Conservation (phyloP, 2,888 invertebrate species). For the Plebejus argus region DNA sequence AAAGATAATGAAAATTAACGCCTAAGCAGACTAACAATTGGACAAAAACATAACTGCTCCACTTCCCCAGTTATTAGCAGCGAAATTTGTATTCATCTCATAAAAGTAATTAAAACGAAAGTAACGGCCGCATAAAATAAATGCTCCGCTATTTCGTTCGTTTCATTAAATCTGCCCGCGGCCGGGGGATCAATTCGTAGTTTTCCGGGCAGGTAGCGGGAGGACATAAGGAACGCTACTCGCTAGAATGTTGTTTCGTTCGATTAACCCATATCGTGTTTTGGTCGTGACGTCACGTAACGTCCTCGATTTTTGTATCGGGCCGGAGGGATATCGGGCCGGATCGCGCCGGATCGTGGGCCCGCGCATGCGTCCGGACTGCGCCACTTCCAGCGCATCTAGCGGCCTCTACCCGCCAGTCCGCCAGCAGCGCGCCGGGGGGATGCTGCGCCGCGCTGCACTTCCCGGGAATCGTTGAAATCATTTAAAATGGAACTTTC, state of each 20-base stretch:
- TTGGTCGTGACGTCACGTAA: slow-evolving; percentile 76
- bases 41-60: slow-evolving; percentile 35
- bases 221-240: slow-evolving; percentile 43
- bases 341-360: slow-evolving; percentile 65
- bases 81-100: slow-evolving; percentile 55
- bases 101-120: slow-evolving; percentile 53
- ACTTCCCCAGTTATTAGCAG: slow-evolving; percentile 54
- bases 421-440: slow-evolving; percentile 58
- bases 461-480: slow-evolving; percentile 63
- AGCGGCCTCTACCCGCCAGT: slow-evolving; percentile 77
- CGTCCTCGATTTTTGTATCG: slow-evolving; percentile 79
- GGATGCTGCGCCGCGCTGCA: slow-evolving; percentile 68
- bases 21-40: not conserved
- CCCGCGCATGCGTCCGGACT: slow-evolving; percentile 75
- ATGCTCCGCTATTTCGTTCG: slow-evolving; percentile 20
- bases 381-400: slow-evolving; percentile 73
- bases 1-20: not conserved
- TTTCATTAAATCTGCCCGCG: not conserved
- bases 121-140: slow-evolving; percentile 38
- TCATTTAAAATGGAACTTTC: slow-evolving; percentile 65
- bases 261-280: slow-evolving; percentile 71
- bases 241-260: slow-evolving; percentile 65
- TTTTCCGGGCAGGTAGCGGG: slow-evolving; percentile 46
- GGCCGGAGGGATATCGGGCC: slow-evolving; percentile 69
- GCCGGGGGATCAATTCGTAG: slow-evolving; percentile 31